Evolutionary conservation across 2,888 invertebrate species (phyloP), one percentile per base, ranked within the genome.

Genomic region (Pollenia angustigena): DNA sequence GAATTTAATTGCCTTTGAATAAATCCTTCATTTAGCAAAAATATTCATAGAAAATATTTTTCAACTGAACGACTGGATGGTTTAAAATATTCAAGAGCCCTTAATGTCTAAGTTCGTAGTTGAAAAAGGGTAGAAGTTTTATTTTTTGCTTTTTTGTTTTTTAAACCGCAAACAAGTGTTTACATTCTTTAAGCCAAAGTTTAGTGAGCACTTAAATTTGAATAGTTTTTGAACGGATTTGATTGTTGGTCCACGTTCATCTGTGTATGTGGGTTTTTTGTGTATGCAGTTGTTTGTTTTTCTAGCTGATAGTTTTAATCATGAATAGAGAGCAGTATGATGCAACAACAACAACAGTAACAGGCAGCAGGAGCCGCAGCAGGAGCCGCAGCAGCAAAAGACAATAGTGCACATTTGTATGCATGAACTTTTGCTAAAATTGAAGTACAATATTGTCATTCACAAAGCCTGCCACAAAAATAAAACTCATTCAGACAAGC

Each of bases 391-490:
- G 48, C 40, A 66, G 18, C 16, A 69, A 60, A 62, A 32, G 44
- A 44, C 18, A 82, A 76, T 54, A 58, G 60, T 54, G 60, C 10
- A 76, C 60, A 76, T 82, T 82, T 76, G 82, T 69, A 76, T 76
- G 60, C 82, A 69, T 82, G 76, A 76, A 82, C 76, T 82, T 82
- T 76, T 62, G 46, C 60, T 71, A 48, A 82, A 82, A 82, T 82
- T 81, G 66, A 85, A 85, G 81, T 72, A 76, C 76, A 85, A 81
- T 85, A 71, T 76, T 81, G 80, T 80, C 79, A 75, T 81, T 79
- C 80, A 80, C 69, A 85, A 75, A 54, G 68, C 64, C 74, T 81
- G 62, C 54, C 75, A 50, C 48, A 56, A 64, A 83, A 71, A 60
- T 58, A 58, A 82, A 75, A 62, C 50, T 50, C 79, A 50, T 50